phyloP scores from a whole-genome alignment of 2,888 invertebrate species.

The Drosophila melanosoma region DNA sequence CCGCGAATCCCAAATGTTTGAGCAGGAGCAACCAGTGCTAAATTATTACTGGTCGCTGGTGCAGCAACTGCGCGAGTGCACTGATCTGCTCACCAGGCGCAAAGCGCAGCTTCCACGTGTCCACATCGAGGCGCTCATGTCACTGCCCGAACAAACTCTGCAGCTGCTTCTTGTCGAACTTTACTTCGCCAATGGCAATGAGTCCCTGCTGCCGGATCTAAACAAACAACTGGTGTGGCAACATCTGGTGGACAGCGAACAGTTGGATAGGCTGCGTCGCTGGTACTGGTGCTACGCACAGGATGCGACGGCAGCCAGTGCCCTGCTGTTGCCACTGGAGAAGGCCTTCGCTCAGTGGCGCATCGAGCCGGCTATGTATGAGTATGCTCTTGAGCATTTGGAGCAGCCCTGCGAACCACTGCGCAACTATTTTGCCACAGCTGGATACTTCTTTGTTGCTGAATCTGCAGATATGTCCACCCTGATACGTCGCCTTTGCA shows the following conservation, averaged over 20 bases:
- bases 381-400: slow-evolving; percentile 73
- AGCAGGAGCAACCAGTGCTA: slow-evolving; percentile 70
- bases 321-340: slow-evolving; percentile 49
- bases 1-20: slow-evolving; percentile 82
- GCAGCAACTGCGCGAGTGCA: slow-evolving; percentile 70
- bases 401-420: slow-evolving; percentile 72
- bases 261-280: slow-evolving; percentile 67
- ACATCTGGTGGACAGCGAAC: slow-evolving; percentile 73
- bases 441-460: slow-evolving; percentile 88
- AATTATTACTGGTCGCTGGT: slow-evolving; percentile 82
- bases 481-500: slow-evolving; percentile 87
- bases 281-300: slow-evolving; percentile 73
- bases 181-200: slow-evolving; percentile 83
- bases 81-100: slow-evolving; percentile 47
- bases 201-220: slow-evolving; percentile 79
- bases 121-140: slow-evolving; percentile 82
- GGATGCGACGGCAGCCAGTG: not conserved
- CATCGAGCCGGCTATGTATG: slow-evolving; percentile 82
- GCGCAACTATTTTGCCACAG: slow-evolving; percentile 79
- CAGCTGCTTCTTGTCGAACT: slow-evolving; percentile 78
- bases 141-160: slow-evolving; percentile 76
- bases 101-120: slow-evolving; percentile 65
- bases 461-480: slow-evolving; percentile 87
- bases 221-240: slow-evolving; percentile 82
- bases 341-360: slow-evolving; percentile 75